These are phyloP conservation scores for Lepus americanus DNA, from an alignment of 2,113 vertebrate genomes.

Conservation along the genomic window DNA sequence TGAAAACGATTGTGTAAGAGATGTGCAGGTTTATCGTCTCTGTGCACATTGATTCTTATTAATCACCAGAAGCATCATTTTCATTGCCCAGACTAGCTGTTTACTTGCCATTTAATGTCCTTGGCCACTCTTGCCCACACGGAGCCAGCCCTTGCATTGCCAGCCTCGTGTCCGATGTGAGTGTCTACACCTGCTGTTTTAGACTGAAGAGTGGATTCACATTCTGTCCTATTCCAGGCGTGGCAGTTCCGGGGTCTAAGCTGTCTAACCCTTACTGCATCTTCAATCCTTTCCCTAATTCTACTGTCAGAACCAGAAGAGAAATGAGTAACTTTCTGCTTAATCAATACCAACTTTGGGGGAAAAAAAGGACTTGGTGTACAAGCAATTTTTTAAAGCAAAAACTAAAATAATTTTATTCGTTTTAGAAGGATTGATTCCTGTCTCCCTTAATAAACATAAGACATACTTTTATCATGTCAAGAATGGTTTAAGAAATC, in stretches of 20 bases:
- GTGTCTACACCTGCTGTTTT: neutral
- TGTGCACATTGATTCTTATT: neutral
- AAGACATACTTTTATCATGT: neutral
- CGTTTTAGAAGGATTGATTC: neutral
- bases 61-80: neutral
- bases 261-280: neutral
- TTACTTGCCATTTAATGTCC: neutral
- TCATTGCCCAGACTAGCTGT: neutral
- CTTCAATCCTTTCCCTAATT: neutral
- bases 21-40: neutral
- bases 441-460: neutral
- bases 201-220: neutral
- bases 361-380: neutral
- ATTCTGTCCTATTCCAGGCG: neutral
- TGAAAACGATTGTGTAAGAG: neutral
- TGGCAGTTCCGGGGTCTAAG: neutral
- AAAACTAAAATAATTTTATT: slow-evolving; percentile 17
- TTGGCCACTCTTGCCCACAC: neutral
- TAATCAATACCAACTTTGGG: neutral
- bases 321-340: slow-evolving; percentile 13
- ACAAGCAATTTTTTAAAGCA: slow-evolving; percentile 22
- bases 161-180: neutral
- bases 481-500: neutral
- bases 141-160: neutral
- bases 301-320: neutral